phyloP scores from a whole-genome alignment of 2,888 invertebrate genomes.

The Noctua comes region DNA sequence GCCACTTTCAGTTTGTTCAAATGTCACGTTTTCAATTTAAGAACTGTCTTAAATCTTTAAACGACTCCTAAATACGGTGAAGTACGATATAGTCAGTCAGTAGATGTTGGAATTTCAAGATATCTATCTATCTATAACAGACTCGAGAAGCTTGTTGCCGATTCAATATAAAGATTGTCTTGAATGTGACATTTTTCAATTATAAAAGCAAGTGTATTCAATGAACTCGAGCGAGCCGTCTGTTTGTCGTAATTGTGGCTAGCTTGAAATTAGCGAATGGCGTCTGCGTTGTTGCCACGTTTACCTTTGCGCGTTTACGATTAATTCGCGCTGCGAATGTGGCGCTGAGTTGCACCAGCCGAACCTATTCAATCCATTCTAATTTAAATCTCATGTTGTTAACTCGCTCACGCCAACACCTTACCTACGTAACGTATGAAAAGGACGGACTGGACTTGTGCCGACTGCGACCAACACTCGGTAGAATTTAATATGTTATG shows the following conservation, averaged over 20 bases:
- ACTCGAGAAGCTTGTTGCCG: neutral
- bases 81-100: neutral
- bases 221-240: constrained; percentile 42
- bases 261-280: constrained; percentile 54
- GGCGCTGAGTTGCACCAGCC: constrained; percentile 64
- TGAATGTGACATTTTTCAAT: constrained; percentile 37
- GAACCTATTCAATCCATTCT: constrained; percentile 68
- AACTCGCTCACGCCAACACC: constrained; percentile 67
- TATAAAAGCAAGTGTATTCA: constrained; percentile 35
- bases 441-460: constrained; percentile 58
- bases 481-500: constrained; percentile 52
- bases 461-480: constrained; percentile 45
- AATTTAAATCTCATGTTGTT: constrained; percentile 67
- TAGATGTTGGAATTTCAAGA: neutral
- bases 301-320: constrained; percentile 73
- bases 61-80: neutral
- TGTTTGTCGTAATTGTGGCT: constrained; percentile 47
- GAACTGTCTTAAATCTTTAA: neutral
- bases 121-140: neutral
- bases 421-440: constrained; percentile 56
- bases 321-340: constrained; percentile 75
- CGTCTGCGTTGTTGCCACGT: constrained; percentile 74
- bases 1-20: constrained; percentile 18
- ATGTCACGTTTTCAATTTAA: constrained; percentile 9
- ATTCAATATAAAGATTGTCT: constrained; percentile 2